Base-by-base conservation (phyloP, 2,113 vertebrate species). In the Castor canadensis region DNA sequence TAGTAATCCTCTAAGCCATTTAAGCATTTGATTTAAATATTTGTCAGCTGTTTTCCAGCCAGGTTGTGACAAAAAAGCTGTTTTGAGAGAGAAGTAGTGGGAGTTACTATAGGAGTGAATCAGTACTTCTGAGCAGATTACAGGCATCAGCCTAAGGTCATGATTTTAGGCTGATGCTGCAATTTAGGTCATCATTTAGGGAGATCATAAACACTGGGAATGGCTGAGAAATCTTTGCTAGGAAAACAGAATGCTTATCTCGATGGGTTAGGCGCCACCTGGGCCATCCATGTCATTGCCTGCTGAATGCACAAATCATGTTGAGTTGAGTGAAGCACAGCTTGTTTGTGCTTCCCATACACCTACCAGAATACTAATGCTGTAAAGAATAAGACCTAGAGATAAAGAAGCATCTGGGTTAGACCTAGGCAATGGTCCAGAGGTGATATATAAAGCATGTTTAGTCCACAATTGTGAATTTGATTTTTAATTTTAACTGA, bases 401-500 rank as follows among this genome's bases (percentile, higher is more conserved):
- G 7, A 62, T 47, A 71, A 87, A 81, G 64, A 97, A 43, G 54
- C 73, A 87, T 69, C 95, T 86, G 66, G 67, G 52, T 54, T 95
- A 60, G 28, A 82, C 64, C 85, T 83, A 96, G 91, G 96, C 87
- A 67, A 6, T 91, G 83, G 93, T 94, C 90, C 91, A 95, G 93
- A 94, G 56, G 49, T 95, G 91, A 80, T 3, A 11, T 10, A 49
- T 28, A 64, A 86, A 64, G 62, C 93, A 28, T 35, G 76, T 19
- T 85, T 89, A 87, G 80, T 66, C 88, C 87, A 86, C 84, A 64
- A 69, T 66, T 95, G 91, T 28, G 45, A 67, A 92, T 72, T 91
- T 88, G 91, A 94, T 88, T 93, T 90, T 96, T 96, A 96, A 94
- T 94, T 95, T 95, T 87, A 95, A 58, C 40, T 97, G 84, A 97